These are phyloP conservation scores for Gobio occitaniae DNA, from an alignment of 2,797 vertebrate species.

Conservation along the genomic window DNA sequence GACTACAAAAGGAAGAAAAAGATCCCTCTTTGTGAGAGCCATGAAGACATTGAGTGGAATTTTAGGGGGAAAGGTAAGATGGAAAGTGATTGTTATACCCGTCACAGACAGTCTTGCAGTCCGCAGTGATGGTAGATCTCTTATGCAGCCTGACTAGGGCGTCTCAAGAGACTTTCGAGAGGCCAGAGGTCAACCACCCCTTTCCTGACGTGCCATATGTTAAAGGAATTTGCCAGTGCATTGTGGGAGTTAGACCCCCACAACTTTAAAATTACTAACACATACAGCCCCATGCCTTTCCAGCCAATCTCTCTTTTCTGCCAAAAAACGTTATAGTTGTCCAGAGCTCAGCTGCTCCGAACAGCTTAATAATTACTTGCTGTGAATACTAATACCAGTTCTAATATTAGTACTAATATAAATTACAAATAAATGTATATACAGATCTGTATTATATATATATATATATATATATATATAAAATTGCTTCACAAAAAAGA, in stretches of 20 bases:
- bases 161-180: conserved; percentile 80
- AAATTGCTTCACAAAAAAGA: too few relatives aligned
- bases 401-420: not conserved
- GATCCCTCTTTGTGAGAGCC: conserved; percentile 34
- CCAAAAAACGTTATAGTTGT: not conserved
- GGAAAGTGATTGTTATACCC: conserved; percentile 81
- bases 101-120: conserved; percentile 73
- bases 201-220: conserved; percentile 88
- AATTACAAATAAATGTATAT: not conserved
- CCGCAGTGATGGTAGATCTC: conserved; percentile 77
- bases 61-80: conserved; percentile 59
- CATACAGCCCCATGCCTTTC: conserved; percentile 68
- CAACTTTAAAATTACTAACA: conserved; percentile 82
- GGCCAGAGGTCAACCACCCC: conserved; percentile 84
- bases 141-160: conserved; percentile 73
- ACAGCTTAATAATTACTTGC: conserved; percentile 5
- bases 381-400: not conserved
- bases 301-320: conserved; percentile 22
- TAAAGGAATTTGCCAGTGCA: conserved; percentile 85
- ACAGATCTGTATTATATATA: not conserved
- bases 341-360: conserved; percentile 25
- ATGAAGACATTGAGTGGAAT: conserved; percentile 49
- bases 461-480: not conserved
- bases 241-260: conserved; percentile 82
- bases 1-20: conserved; percentile 43